Evolutionary conservation across 2,888 invertebrate species (phyloP), one percentile per base, ranked within the genome.

Genomic region (Ametastegia equiseti): DNA sequence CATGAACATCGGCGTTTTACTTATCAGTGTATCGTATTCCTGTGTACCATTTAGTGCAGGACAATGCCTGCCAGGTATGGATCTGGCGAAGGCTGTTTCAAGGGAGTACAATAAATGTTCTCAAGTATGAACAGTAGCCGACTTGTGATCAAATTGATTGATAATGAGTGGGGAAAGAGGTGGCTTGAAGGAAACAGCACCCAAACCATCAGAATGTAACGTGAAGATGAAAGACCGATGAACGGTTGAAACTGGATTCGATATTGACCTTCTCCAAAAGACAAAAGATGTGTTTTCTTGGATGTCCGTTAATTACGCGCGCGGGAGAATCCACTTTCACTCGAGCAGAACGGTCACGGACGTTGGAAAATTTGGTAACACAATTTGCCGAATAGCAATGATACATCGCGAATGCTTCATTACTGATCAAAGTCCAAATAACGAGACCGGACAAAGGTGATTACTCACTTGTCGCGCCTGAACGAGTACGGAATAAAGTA

Each of bases 261-360:
- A 54, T 75, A 50, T 54, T 39, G 75, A 54, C 75, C 75, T 75
- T 75, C 75, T 75, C 54, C 9, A n/a, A 7, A 23, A 33, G 36
- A 54, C 54, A 75, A 75, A 75, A 75, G 50, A 75, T 45, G 33
- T 50, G 75, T 36, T 39, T 75, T 75, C 54, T 45, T 75, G 19
- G 50, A n/a, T 54, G 65, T 67, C 39, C 36, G 33, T 19, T 71
- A 19, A n/a, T 33, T 36, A 23, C 19, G 6, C 7, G 7, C 75
- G 36, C 33, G 54, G 50, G 19, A 54, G 54, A 75, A 75, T 75
- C 75, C 54, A 45, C 75, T 75, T 75, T 75, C 54, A 75, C 75
- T 75, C n/a, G 50, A 13, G 9, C 47, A 54, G 75, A 50, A 75
- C 27, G 75, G 75, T 75, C 75, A 75, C 5, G 75, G 75, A 54